Conservation (phyloP, 2,797 vertebrate species). For the Luscinia luscinia region DNA sequence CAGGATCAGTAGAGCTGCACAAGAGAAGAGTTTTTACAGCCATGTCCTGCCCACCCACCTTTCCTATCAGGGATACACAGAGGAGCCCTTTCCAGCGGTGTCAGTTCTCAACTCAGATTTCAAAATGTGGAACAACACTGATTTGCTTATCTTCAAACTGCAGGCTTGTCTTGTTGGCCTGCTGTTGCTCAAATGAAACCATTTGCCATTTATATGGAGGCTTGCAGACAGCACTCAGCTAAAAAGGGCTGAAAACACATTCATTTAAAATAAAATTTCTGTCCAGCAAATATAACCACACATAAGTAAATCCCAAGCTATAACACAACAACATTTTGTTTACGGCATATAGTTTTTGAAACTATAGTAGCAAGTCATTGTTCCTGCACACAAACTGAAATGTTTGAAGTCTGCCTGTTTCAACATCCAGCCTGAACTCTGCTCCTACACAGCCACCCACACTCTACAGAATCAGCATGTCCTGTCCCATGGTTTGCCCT, state of each 20-base stretch:
- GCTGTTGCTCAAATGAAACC: not conserved
- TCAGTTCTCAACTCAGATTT: not conserved
- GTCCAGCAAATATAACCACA: not conserved
- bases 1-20: accelerated
- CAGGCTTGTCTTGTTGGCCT: not conserved
- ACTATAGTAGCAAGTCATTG: not conserved
- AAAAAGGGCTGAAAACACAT: not conserved
- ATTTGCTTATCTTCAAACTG: conserved; percentile 28
- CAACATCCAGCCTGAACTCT: not conserved
- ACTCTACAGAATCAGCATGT: not conserved
- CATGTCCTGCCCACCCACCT: accelerated
- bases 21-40: not conserved
- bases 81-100: not conserved
- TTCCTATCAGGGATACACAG: not conserved
- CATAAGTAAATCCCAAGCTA: not conserved
- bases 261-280: not conserved
- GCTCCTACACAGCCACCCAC: not conserved
- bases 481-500: not conserved
- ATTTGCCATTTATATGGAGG: not conserved
- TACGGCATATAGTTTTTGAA: not conserved
- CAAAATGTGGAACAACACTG: not conserved
- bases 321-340: not conserved
- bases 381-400: not conserved
- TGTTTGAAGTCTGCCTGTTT: not conserved
- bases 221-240: not conserved